Evolutionary conservation across 2,888 invertebrate species (phyloP).

Genomic region (Eupithecia pulchellata): DNA sequence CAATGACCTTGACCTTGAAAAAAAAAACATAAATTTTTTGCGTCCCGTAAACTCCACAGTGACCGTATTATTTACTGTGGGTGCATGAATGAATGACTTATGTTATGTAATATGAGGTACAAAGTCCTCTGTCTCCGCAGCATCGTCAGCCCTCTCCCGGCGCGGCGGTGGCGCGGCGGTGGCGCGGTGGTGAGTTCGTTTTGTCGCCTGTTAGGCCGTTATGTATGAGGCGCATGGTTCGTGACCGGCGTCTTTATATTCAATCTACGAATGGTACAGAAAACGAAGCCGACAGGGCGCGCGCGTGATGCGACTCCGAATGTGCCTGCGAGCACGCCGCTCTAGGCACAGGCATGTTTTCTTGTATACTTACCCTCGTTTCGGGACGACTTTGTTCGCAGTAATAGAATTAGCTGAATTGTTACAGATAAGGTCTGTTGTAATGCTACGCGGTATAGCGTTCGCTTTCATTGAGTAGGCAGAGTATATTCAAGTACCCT

Average conservation of each 20-base stretch:
- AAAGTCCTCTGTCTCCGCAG: no score
- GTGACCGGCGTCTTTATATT: constrained; percentile 68
- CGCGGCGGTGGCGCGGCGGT: no score
- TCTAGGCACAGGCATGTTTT: neutral
- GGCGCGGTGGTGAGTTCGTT: no score
- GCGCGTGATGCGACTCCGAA: constrained; percentile 39
- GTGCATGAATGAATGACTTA: no score
- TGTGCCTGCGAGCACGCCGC: constrained; percentile 15
- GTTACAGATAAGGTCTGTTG: constrained; percentile 10
- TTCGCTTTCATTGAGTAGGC: neutral
- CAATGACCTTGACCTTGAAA: no score
- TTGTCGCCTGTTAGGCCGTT: constrained; percentile 48
- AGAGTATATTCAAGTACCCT: neutral
- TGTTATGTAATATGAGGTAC: no score
- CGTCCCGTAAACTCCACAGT: no score
- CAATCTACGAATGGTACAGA: constrained; percentile 58
- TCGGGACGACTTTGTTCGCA: constrained; percentile 5
- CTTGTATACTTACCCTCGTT: constrained; percentile 18
- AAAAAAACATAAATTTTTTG: no score
- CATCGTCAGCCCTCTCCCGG: no score
- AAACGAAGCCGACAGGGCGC: constrained; percentile 39
- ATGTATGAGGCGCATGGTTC: constrained; percentile 57
- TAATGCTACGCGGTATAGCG: neutral
- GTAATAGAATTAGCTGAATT: constrained; percentile 31
- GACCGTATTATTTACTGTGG: no score